Conservation (phyloP, 2,797 vertebrate species). For the Squalus acanthias region DNA sequence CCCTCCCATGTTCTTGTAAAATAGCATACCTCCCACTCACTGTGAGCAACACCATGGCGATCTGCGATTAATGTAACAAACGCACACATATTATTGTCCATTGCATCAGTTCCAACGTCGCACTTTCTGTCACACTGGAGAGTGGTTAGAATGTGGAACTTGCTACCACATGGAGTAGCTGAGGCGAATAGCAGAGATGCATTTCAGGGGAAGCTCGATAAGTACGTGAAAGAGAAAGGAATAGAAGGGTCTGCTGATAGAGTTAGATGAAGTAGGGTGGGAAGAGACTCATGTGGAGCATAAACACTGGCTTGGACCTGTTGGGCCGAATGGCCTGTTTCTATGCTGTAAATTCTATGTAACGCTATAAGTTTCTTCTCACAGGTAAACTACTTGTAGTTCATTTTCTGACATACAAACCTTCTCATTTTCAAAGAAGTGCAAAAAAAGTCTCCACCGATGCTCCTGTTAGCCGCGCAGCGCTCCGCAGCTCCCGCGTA, state of each 20-base stretch:
- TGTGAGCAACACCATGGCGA: background rate
- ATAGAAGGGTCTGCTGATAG: background rate
- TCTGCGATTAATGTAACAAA: no score
- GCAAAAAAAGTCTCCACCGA: background rate
- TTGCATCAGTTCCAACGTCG: no score
- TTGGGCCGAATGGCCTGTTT: background rate
- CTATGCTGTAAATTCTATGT: background rate
- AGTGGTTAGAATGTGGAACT: background rate
- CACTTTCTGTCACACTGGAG: background rate
- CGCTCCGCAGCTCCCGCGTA: no score
- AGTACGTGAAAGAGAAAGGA: background rate
- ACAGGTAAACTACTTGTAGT: background rate
- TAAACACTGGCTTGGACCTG: background rate
- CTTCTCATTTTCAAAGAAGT: background rate
- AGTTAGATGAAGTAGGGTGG: background rate
- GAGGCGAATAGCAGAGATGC: background rate
- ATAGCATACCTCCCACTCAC: background rate
- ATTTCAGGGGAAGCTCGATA: background rate
- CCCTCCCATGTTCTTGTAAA: background rate
- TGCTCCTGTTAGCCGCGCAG: no score
- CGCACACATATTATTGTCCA: background rate
- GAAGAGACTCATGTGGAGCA: background rate
- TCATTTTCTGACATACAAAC: background rate
- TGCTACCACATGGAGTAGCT: background rate
- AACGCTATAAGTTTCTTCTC: background rate